Evolutionary conservation across 2,113 vertebrate genomes (phyloP), one percentile per base, ranked within the genome.

Genomic region (Sorex araneus): DNA sequence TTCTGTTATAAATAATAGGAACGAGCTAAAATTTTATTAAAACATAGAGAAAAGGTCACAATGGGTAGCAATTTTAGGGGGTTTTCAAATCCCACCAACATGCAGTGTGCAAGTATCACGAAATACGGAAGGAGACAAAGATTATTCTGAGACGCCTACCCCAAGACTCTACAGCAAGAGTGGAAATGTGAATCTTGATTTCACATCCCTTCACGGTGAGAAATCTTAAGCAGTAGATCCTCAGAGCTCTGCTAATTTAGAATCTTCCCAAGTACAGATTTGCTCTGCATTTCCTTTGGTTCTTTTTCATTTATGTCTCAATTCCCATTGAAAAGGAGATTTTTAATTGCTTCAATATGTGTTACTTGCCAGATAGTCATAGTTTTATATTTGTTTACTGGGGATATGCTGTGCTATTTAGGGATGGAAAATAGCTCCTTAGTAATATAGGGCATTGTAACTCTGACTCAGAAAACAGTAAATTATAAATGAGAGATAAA

Each of bases 331-430:
- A 91, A 82, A 94, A 93, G 28, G 40, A 91, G 25, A 92, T 96
- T 91, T 85, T 91, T 96, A 96, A 87, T 87, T 95, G 27, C 27
- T 94, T 28, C 85, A 2, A 67, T 75, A 76, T 79, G 85, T 87
- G 74, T 94, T n/a, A 43, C n/a, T 77, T 96, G 84, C 28, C 90
- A 94, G 92, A 96, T 91, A 93, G 95, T 91, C 87, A 95, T 85
- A 70, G 81, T 78, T 95, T 93, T 79, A 54, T 93, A 91, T 97
- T 95, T 94, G 66, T 45, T 97, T 96, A 96, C 77, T 43, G 34
- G 57, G 19, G 3, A 15, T 81, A 40, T 66, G 9, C n/a, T 69
- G 40, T 77, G 40, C 30, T 76, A 28, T 57, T 70, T 36, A 78
- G 18, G 64, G 21, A 66, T 57, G 2, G 78, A 60, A 87, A 83